Conservation (phyloP, 2,888 invertebrate species). For the Dexiosoma caninum region DNA sequence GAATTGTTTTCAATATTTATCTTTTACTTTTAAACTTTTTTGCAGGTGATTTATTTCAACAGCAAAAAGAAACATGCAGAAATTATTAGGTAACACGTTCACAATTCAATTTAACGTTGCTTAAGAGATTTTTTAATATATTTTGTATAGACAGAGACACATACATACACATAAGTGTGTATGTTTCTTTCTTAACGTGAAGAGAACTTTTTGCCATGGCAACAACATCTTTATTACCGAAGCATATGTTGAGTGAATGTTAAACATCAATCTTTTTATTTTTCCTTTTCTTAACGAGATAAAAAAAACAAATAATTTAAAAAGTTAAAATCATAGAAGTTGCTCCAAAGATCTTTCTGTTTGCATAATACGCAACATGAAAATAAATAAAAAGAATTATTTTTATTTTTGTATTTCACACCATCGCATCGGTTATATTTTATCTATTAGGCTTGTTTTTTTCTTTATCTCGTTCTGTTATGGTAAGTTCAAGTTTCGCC, state of each 20-base stretch:
- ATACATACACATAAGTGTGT: not conserved
- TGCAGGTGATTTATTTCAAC: conserved; percentile 12
- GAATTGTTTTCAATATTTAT: not conserved
- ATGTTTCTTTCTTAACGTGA: not conserved
- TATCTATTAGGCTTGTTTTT: not conserved
- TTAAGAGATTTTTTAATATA: conserved; percentile 47
- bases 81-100: conserved; percentile 53
- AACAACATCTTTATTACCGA: conserved; percentile 52
- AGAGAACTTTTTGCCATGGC: not conserved
- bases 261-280: conserved; percentile 6
- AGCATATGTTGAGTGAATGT: conserved; percentile 26
- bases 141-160: too few species aligned
- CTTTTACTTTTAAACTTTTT: not conserved
- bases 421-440: not conserved
- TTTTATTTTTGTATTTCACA: not conserved
- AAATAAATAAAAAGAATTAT: not conserved
- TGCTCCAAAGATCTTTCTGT: conserved; percentile 40
- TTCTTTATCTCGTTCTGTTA: not conserved
- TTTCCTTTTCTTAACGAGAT: not conserved
- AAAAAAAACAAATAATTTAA: conserved; percentile 14
- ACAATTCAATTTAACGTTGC: conserved; percentile 51
- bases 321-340: conserved; percentile 2
- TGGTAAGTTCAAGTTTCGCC: not conserved
- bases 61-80: not conserved
- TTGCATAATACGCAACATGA: conserved; percentile 10